Conservation (phyloP, 2,888 invertebrate genomes). For the Emmelina monodactyla region DNA sequence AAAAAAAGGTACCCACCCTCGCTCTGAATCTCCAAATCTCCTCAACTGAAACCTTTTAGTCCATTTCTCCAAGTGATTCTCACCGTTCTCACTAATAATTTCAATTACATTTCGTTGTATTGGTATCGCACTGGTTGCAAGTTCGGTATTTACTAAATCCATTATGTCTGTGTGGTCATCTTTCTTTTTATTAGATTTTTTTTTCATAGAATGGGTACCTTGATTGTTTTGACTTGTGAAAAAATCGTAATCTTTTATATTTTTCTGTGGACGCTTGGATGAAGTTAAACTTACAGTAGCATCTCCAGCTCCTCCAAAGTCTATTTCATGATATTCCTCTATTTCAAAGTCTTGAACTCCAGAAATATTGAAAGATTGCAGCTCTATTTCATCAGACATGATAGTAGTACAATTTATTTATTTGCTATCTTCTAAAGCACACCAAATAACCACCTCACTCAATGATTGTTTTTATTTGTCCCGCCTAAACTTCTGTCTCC, state of each 20-base stretch:
- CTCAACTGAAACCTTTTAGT: no score
- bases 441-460: slow-evolving; percentile 14
- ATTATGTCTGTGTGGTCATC: slow-evolving; percentile 25
- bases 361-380: slow-evolving; percentile 24
- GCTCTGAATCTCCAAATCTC: no score
- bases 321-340: slow-evolving; percentile 49
- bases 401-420: no score
- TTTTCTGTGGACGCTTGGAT: slow-evolving; percentile 19
- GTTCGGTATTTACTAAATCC: slow-evolving; percentile 39
- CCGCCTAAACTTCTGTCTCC: slow-evolving; percentile 14
- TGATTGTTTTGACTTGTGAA: slow-evolving; percentile 34
- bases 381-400: slow-evolving; percentile 39
- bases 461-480: slow-evolving; percentile 9
- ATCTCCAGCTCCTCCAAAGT: slow-evolving; percentile 22
- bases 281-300: slow-evolving; percentile 13
- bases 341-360: slow-evolving; percentile 29
- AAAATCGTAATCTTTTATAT: slow-evolving; percentile 34
- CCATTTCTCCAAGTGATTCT: no score
- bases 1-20: no score
- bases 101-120: slow-evolving; percentile 30
- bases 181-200: slow-evolving; percentile 32
- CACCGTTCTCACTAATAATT: no score
- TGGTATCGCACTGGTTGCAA: slow-evolving; percentile 26
- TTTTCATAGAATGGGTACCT: slow-evolving; percentile 19
- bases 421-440: no score